These are phyloP conservation scores for Hippocampus guttulatus DNA, from an alignment of 2,113 vertebrate genomes.

Conservation along the genomic window DNA sequence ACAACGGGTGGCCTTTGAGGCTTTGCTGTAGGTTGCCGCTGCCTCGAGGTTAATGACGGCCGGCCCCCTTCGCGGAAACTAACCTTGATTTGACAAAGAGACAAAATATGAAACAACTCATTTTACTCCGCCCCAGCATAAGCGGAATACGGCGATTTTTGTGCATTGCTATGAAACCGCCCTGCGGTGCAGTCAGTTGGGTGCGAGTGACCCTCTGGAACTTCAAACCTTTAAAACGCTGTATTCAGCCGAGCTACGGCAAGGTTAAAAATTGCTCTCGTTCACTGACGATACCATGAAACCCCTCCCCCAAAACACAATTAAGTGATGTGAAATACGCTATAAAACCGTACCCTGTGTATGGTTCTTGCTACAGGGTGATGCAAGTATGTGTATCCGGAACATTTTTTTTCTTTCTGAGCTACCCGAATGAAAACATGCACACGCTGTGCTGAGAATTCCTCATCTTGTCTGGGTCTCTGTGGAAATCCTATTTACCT, in stretches of 20 bases:
- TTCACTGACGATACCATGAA: conserved; percentile 7
- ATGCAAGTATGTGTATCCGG: neutral
- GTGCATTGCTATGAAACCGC: conserved; percentile 20
- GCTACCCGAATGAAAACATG: neutral
- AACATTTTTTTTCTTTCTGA: conserved; percentile 17
- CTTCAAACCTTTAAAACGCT: conserved; percentile 15
- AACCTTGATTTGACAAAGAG: conserved; percentile 22
- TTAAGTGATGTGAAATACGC: neutral
- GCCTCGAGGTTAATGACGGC: conserved; percentile 28
- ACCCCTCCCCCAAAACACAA: neutral
- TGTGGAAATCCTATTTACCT: conserved; percentile 54
- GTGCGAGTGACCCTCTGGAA: conserved; percentile 11
- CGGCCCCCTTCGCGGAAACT: conserved; percentile 20
- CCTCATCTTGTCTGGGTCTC: conserved; percentile 30
- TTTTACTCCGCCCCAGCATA: conserved; percentile 17
- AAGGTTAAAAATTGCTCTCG: conserved; percentile 14
- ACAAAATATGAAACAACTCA: conserved; percentile 10
- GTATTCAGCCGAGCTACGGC: neutral
- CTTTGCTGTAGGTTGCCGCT: neutral
- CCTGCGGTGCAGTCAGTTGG: conserved; percentile 3
- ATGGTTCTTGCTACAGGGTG: conserved; percentile 10
- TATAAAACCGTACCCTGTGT: neutral
- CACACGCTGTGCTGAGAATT: conserved; percentile 31
- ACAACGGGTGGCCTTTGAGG: neutral
- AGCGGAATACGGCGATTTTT: conserved; percentile 6